phyloP scores from a whole-genome alignment of 2,888 invertebrate genomes.

The Polydesmus complanatus region DNA sequence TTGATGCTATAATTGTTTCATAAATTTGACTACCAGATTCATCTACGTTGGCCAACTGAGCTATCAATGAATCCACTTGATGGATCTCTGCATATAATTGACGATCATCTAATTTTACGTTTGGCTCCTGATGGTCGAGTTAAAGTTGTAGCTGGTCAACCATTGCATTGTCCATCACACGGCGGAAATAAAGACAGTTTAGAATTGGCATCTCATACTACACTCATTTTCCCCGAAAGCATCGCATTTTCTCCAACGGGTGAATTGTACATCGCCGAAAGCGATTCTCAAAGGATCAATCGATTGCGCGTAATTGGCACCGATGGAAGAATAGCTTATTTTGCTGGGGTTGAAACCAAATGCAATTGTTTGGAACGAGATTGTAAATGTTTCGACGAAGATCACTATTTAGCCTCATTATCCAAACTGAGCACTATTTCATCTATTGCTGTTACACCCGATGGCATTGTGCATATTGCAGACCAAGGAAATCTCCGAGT shows the following conservation, averaged over 20 bases:
- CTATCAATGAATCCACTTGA: conserved; percentile 86
- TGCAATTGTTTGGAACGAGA: conserved; percentile 44
- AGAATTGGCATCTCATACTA: conserved; percentile 30
- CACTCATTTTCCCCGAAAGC: conserved; percentile 68
- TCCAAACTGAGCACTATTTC: conserved; percentile 31
- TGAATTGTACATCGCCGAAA: conserved; percentile 82
- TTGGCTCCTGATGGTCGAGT: conserved; percentile 67
- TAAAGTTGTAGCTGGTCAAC: conserved; percentile 87
- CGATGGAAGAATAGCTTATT: conserved; percentile 79
- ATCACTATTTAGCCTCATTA: conserved; percentile 46
- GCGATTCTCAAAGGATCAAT: conserved; percentile 55
- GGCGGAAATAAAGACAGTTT: conserved; percentile 22
- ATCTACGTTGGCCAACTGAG: conserved; percentile 96
- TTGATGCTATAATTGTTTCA: background rate
- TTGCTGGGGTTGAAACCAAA: conserved; percentile 69
- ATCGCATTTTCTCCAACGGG: conserved; percentile 84
- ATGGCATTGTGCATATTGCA: conserved; percentile 88
- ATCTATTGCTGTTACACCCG: conserved; percentile 83
- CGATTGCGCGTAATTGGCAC: conserved; percentile 81
- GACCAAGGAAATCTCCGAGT: conserved; percentile 52
- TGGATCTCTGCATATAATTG: conserved; percentile 86
- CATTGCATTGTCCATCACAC: conserved; percentile 63
- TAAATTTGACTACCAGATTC: conserved; percentile 41
- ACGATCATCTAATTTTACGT: conserved; percentile 81
- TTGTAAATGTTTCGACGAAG: conserved; percentile 85